Evolutionary conservation across 2,888 invertebrate species (phyloP).

Genomic region (Dasysyrphus albostriatus): DNA sequence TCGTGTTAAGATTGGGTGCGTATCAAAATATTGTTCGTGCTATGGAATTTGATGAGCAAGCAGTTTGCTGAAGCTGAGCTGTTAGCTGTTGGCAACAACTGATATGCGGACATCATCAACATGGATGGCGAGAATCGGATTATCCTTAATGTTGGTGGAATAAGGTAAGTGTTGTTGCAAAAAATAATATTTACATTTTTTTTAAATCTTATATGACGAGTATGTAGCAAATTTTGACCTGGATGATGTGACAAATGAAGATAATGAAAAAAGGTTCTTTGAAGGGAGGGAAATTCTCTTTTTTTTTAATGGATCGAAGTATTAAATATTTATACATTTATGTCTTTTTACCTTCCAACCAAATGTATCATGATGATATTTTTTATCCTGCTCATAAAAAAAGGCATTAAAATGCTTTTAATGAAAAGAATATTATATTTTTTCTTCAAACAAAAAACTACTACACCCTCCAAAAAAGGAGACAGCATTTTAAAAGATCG

Average conservation of each 20-base stretch:
- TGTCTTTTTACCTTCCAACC: background rate
- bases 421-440: background rate
- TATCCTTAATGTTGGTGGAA: constrained; percentile 96
- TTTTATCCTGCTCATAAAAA: constrained; percentile 1
- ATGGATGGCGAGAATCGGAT: constrained; percentile 97
- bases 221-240: background rate
- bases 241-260: constrained; percentile 3
- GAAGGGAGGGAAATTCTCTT: background rate
- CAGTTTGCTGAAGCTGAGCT: constrained; percentile 39
- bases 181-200: constrained; percentile 2
- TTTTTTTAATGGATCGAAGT: constrained; percentile 16
- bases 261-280: constrained; percentile 12
- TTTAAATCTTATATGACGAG: constrained; percentile 8
- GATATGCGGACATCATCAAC: constrained; percentile 77
- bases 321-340: constrained; percentile 17
- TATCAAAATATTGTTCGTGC: constrained; percentile 18
- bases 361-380: background rate
- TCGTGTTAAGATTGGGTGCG: constrained; percentile 9
- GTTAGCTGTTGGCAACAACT: constrained; percentile 22
- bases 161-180: constrained; percentile 85
- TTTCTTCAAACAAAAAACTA: background rate
- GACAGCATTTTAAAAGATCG: background rate
- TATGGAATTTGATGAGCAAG: constrained; percentile 59
- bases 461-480: background rate
- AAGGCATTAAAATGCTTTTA: constrained; percentile 6